A percentile compares a stretch with the other conserved stretches of the same genome.
These are phyloP conservation scores for Caenorhabditis elegans DNA, from an alignment of 1,140 invertebrate species.

Conservation along the genomic window DNA sequence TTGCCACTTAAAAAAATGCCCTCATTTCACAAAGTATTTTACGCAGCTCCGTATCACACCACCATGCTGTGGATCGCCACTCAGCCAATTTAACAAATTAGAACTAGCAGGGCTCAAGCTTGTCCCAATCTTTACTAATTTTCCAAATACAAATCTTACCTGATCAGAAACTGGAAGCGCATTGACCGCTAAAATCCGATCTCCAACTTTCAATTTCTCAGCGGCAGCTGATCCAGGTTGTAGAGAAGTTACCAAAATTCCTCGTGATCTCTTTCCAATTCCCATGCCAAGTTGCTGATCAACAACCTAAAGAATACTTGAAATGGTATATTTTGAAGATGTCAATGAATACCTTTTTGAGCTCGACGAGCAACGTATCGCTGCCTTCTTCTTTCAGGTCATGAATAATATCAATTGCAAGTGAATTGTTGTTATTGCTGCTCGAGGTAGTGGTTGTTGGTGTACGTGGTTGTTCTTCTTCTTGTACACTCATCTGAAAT, in stretches of 20 bases:
- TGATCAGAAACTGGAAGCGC: conserved; percentile 62
- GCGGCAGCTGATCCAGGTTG: conserved; percentile 64
- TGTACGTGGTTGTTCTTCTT: not conserved
- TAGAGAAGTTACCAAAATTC: conserved; percentile 63
- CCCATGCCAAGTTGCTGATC: conserved; percentile 66
- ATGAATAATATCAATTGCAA: conserved; percentile 30
- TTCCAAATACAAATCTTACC: conserved; percentile 42
- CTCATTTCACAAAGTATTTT: too few species aligned
- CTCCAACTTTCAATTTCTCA: conserved; percentile 63
- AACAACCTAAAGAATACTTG: conserved; percentile 42
- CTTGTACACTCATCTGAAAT: conserved; percentile 1
- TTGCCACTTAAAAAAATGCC: too few species aligned
- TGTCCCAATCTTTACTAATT: too few species aligned
- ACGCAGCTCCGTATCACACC: too few species aligned
- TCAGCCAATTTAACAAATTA: too few species aligned
- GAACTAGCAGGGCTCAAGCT: too few species aligned
- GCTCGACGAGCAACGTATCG: conserved; percentile 55
- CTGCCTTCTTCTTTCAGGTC: conserved; percentile 58
- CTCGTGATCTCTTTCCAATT: conserved; percentile 63
- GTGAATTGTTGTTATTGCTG: conserved; percentile 2
- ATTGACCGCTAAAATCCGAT: conserved; percentile 64
- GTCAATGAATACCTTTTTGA: conserved; percentile 56
- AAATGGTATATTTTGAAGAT: not conserved
- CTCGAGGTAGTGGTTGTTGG: not conserved
- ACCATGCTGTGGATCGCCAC: too few species aligned